A percentile compares a stretch with the other conserved stretches of the same genome.
phyloP scores from a whole-genome alignment of 2,113 vertebrate genomes.

The Scatophagus argus region DNA sequence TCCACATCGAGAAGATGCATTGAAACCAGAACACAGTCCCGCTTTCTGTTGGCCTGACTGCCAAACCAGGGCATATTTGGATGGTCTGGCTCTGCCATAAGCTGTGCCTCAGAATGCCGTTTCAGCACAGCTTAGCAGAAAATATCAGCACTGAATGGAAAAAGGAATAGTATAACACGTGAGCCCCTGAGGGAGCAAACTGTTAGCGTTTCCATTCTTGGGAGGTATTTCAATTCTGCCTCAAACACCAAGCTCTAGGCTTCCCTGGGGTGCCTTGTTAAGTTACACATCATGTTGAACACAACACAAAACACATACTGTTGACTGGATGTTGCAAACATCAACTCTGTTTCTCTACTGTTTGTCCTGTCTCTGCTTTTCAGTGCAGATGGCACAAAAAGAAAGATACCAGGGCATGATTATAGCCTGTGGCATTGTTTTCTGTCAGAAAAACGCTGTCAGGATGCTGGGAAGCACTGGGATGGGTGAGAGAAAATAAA shows the following conservation, averaged over 20 bases:
- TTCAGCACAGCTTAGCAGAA: slow-evolving; percentile 78
- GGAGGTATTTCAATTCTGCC: slow-evolving; percentile 55
- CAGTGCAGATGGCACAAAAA: neutral
- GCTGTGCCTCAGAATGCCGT: slow-evolving; percentile 32
- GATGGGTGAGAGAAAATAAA: too few species aligned
- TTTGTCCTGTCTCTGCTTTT: neutral
- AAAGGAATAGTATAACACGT: slow-evolving; percentile 56
- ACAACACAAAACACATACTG: slow-evolving; percentile 8
- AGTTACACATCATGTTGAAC: slow-evolving; percentile 2
- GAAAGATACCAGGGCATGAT: neutral
- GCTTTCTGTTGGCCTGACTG: slow-evolving; percentile 48
- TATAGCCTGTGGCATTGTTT: too few species aligned
- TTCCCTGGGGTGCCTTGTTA: slow-evolving; percentile 36
- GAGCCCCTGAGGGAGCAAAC: slow-evolving; percentile 43
- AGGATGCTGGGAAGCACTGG: too few species aligned
- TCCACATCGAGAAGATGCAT: slow-evolving; percentile 51
- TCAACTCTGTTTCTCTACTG: neutral
- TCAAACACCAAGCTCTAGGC: slow-evolving; percentile 22
- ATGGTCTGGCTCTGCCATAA: slow-evolving; percentile 57
- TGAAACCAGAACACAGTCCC: slow-evolving; percentile 70
- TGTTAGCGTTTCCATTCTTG: slow-evolving; percentile 71
- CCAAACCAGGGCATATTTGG: slow-evolving; percentile 76
- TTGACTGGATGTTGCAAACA: slow-evolving; percentile 8
- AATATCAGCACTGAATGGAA: slow-evolving; percentile 66
- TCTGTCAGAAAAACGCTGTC: too few species aligned